These are phyloP conservation scores for Caenorhabditis latens DNA, from an alignment of 1,140 invertebrate genomes.

Conservation along the genomic window DNA sequence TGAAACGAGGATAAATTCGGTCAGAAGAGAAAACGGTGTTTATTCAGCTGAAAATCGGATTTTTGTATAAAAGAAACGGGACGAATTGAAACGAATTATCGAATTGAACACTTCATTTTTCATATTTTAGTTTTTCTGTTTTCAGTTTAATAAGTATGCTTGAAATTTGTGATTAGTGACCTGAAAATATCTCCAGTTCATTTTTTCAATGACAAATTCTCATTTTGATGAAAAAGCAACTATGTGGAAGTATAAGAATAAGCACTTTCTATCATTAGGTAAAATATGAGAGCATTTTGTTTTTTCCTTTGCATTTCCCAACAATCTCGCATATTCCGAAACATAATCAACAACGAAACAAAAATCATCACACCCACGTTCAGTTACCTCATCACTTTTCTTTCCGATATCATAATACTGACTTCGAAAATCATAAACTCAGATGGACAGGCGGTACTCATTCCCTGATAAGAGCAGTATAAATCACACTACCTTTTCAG, in stretches of 20 bases:
- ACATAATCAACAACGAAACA: background rate
- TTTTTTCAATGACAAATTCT: too few relatives aligned
- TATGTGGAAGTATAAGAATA: too few relatives aligned
- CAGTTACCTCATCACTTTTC: background rate
- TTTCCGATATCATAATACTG: slow-evolving; percentile 8
- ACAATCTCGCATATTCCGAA: background rate
- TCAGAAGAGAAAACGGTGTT: slow-evolving; percentile 4
- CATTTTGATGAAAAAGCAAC: too few relatives aligned
- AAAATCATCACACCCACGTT: slow-evolving; percentile 33
- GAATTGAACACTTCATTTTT: background rate
- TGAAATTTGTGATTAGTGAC: too few relatives aligned
- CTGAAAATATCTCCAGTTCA: too few relatives aligned
- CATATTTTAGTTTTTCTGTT: background rate
- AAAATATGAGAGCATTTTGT: background rate
- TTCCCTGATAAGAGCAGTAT: too few relatives aligned
- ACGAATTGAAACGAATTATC: background rate
- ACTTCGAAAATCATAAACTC: slow-evolving; percentile 41
- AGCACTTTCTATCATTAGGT: too few relatives aligned
- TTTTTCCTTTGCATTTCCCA: too few relatives aligned
- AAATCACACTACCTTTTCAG: too few relatives aligned
- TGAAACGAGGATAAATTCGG: background rate
- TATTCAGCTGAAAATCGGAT: slow-evolving; percentile 26
- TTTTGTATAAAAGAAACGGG: slow-evolving; percentile 16
- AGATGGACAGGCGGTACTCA: slow-evolving; percentile 32
- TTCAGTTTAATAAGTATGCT: background rate